Evolutionary conservation across 2,888 invertebrate genomes (phyloP).

Genomic region (Prosopocoilus inquinatus): DNA sequence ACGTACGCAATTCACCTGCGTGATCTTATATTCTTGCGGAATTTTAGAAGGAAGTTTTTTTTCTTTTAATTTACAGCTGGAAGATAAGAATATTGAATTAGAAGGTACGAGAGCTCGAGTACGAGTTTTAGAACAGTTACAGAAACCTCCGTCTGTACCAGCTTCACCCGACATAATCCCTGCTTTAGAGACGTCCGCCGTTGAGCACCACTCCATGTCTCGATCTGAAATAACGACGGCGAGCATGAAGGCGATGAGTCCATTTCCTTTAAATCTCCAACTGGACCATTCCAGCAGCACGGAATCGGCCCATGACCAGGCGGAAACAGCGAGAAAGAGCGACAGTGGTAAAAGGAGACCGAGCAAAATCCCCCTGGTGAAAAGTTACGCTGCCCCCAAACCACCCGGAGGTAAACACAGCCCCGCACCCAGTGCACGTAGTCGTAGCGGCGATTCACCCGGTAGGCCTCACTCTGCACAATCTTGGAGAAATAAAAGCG

Average conservation of each 20-base stretch:
- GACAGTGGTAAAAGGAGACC: slow-evolving; percentile 53
- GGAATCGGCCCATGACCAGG: slow-evolving; percentile 63
- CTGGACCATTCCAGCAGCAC: slow-evolving; percentile 64
- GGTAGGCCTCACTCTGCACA: slow-evolving; percentile 58
- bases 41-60: not conserved
- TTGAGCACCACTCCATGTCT: slow-evolving; percentile 51
- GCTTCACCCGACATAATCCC: slow-evolving; percentile 49
- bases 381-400: slow-evolving; percentile 61
- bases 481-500: slow-evolving; percentile 47
- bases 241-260: slow-evolving; percentile 61
- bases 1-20: no score
- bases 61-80: slow-evolving; percentile 58
- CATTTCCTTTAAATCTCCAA: slow-evolving; percentile 52
- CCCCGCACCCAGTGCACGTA: slow-evolving; percentile 38
- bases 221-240: slow-evolving; percentile 52
- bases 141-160: slow-evolving; percentile 38
- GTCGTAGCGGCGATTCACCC: slow-evolving; percentile 48
- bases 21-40: no score
- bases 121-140: slow-evolving; percentile 66
- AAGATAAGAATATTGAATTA: slow-evolving; percentile 78
- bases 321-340: slow-evolving; percentile 45
- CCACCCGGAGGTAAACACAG: slow-evolving; percentile 51
- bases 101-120: slow-evolving; percentile 79
- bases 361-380: slow-evolving; percentile 69
- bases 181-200: slow-evolving; percentile 45